phyloP scores from a whole-genome alignment of 2,888 invertebrate species.

The Cantharis rustica region DNA sequence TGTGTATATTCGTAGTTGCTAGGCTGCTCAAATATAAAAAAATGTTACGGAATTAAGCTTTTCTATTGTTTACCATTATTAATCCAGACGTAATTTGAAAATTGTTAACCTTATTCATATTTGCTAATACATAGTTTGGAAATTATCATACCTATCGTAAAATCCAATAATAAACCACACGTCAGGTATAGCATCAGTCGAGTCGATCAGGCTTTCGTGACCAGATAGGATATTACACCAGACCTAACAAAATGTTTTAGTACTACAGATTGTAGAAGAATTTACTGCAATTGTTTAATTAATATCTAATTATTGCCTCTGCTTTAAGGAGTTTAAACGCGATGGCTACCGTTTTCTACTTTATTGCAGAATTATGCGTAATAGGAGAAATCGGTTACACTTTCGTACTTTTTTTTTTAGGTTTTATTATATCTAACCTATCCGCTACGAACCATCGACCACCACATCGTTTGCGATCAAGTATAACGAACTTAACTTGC shows the following conservation, averaged over 20 bases:
- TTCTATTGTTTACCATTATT: background rate
- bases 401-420: background rate
- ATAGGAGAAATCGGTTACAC: background rate
- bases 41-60: background rate
- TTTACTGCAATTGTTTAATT: background rate
- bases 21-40: background rate
- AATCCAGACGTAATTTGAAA: background rate
- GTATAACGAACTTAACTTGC: background rate
- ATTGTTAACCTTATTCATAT: background rate
- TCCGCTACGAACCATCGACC: background rate
- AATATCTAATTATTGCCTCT: background rate
- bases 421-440: background rate
- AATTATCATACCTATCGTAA: background rate
- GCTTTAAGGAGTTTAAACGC: background rate
- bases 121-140: background rate
- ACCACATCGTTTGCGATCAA: no score
- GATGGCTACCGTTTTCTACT: background rate
- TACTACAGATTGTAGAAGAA: background rate
- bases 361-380: background rate
- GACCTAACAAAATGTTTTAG: background rate
- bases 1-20: background rate
- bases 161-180: background rate
- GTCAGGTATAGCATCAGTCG: background rate
- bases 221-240: background rate
- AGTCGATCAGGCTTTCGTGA: background rate